Percentiles rank a stretch among this genome's conserved stretches.
These are phyloP conservation scores for Poeciliopsis occidentalis DNA, from an alignment of 2,113 vertebrate species.

Conservation along the genomic window DNA sequence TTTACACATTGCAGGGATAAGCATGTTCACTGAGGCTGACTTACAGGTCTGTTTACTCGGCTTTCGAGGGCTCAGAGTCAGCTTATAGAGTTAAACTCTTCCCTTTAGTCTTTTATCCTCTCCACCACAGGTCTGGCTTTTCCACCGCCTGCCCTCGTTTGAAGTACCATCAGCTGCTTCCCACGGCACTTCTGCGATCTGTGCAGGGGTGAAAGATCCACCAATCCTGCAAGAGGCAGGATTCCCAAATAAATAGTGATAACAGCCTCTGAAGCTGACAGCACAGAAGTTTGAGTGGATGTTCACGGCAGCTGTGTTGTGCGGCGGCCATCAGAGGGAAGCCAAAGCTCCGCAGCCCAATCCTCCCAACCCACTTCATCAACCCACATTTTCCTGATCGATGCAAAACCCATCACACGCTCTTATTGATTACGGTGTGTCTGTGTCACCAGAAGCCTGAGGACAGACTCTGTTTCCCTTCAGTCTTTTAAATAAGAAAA, in stretches of 20 bases:
- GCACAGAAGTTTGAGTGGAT: slow-evolving; percentile 42
- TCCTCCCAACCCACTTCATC: slow-evolving; percentile 69
- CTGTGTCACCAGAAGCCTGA: slow-evolving; percentile 71
- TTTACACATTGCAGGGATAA: not conserved
- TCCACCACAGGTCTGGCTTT: slow-evolving; percentile 26
- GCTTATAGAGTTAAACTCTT: slow-evolving; percentile 61
- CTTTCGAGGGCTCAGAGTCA: slow-evolving; percentile 61
- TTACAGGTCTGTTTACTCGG: slow-evolving; percentile 55
- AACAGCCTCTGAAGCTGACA: slow-evolving; percentile 49
- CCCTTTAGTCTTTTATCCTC: slow-evolving; percentile 59
- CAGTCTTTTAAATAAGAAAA: slow-evolving; percentile 62
- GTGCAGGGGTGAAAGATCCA: slow-evolving; percentile 9
- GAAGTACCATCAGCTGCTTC: slow-evolving; percentile 60
- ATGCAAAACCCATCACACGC: slow-evolving; percentile 78
- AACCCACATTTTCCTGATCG: slow-evolving; percentile 78
- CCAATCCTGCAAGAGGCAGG: slow-evolving; percentile 15
- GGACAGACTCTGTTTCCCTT: slow-evolving; percentile 63
- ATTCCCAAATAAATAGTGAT: slow-evolving; percentile 28
- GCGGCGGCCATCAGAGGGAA: slow-evolving; percentile 39
- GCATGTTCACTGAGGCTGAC: slow-evolving; percentile 27
- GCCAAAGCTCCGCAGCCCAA: slow-evolving; percentile 16
- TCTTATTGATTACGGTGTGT: slow-evolving; percentile 73
- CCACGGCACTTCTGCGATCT: slow-evolving; percentile 40
- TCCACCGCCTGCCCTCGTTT: slow-evolving; percentile 46
- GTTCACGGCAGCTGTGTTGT: slow-evolving; percentile 28